Evolutionary conservation across 2,888 invertebrate genomes (phyloP).

Genomic region (Caradrina clavipalpis): DNA sequence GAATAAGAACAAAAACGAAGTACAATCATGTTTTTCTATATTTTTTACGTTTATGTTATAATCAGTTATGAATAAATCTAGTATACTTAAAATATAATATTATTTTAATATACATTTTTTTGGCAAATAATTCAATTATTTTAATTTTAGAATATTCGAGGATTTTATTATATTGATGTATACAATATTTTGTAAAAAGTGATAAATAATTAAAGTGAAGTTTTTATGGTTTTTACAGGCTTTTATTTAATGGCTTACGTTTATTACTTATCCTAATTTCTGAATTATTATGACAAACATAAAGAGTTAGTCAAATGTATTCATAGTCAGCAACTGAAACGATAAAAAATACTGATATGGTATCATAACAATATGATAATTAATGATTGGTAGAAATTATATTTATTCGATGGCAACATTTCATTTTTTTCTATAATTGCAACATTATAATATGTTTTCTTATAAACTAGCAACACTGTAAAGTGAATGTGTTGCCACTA

Average conservation of each 20-base stretch:
- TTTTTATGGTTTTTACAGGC: neutral
- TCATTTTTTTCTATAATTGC: constrained; percentile 9
- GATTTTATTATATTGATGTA: neutral
- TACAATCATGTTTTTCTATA: neutral
- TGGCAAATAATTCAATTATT: constrained; percentile 6
- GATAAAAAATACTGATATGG: no score
- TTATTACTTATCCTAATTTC: no score
- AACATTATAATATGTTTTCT: constrained; percentile 7
- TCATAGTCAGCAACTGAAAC: no score
- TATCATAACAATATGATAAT: no score
- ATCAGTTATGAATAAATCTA: constrained; percentile 15
- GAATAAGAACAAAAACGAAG: constrained; percentile 21
- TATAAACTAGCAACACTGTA: constrained; percentile 24
- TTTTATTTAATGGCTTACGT: neutral
- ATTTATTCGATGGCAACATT: constrained; percentile 14
- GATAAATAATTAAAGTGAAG: constrained; percentile 41
- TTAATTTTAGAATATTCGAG: constrained; percentile 17
- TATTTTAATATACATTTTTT: constrained; percentile 1
- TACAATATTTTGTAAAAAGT: constrained; percentile 30
- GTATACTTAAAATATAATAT: neutral
- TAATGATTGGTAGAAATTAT: constrained; percentile 12
- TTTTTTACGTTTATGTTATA: constrained; percentile 4
- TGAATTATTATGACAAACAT: no score
- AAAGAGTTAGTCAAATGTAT: no score
- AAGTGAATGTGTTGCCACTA: neutral